A percentile compares a stretch with the other conserved stretches of the same genome.
Conservation (phyloP, 2,797 vertebrate species). For the Tragopan temminckii region DNA sequence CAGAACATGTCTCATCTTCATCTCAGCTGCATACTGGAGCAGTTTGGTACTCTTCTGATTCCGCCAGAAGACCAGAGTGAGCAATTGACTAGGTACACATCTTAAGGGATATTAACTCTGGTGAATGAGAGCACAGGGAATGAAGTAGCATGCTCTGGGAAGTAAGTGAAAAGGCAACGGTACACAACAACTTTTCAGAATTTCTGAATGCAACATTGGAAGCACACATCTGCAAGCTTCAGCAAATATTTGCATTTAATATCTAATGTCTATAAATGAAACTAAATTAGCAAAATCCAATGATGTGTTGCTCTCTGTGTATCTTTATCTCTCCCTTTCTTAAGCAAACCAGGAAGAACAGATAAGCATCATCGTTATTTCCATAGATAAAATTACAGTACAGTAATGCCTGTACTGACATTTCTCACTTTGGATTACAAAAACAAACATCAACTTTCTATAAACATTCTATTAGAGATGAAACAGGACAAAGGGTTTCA, state of each 20-base stretch:
- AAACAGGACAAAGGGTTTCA: neutral
- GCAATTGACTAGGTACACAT: neutral
- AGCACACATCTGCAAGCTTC: constrained; percentile 17
- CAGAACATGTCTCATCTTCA: accelerated
- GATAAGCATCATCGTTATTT: neutral
- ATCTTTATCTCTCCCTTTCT: neutral
- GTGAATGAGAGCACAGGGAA: neutral
- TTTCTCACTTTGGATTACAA: neutral
- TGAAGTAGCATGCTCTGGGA: neutral
- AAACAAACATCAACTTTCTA: neutral
- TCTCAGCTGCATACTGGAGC: neutral
- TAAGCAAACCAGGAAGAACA: neutral
- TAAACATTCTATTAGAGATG: neutral
- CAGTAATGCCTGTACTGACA: neutral
- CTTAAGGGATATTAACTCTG: neutral
- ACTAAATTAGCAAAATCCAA: constrained; percentile 31
- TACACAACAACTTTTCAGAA: neutral
- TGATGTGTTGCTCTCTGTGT: neutral
- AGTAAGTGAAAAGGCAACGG: neutral
- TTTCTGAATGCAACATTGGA: neutral
- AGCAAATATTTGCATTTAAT: constrained; percentile 55
- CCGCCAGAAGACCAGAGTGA: accelerated
- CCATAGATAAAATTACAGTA: neutral
- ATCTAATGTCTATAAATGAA: constrained; percentile 24
- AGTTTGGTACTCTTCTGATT: neutral